Base-by-base conservation (phyloP, 2,797 vertebrate species). In the Thaleichthys pacificus region DNA sequence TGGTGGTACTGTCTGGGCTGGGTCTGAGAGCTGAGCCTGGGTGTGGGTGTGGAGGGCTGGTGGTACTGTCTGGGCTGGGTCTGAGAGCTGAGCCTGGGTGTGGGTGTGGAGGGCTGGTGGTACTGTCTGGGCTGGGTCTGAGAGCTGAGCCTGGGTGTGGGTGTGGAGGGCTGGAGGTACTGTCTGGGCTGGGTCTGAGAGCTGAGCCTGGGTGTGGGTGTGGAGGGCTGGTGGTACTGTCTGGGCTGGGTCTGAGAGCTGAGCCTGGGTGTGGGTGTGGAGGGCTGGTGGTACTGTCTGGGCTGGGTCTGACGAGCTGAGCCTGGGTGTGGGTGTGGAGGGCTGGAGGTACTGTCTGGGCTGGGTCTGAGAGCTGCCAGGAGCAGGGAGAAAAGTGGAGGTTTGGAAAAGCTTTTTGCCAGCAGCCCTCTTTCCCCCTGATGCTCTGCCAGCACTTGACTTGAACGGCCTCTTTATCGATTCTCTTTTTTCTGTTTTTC, bases 351-450 rank as follows among this genome's bases (percentile, higher is more conserved):
- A 30, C 28, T 30, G 28, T 58, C n/a, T 58, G 56, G n/a, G 56
- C 56, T 58, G 56, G n/a, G 19, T 21, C 47, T 21, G 57, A 19
- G 66, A 65, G 61, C 42, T 22, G 35, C 19, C 3, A n/a, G 17
- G 6, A 56, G 14, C 24, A 12, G 30, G 66, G 61, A 79, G 84
- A 63, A 70, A 75, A 75, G 51, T 81, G 68, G 77, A 49, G 30
- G 47, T 66, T 61, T 71, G 56, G 66, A 69, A 72, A 66, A 38
- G 66, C 61, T 67, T 21, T 67, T n/a, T 15, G 76, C 54, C 22
- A 66, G 62, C 14, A 35, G 30, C 51, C 7, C 17, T 28, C 49
- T 17, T 65, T 0, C 61, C 61, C 58, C 19, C 6, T 57, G 42
- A 79, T 47, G 19, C 35, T 42, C 17, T 22, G 56, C 42, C 38